Evolutionary conservation across 2,888 invertebrate species (phyloP), one percentile per base, ranked within the genome.

Genomic region (Melieria omissa): DNA sequence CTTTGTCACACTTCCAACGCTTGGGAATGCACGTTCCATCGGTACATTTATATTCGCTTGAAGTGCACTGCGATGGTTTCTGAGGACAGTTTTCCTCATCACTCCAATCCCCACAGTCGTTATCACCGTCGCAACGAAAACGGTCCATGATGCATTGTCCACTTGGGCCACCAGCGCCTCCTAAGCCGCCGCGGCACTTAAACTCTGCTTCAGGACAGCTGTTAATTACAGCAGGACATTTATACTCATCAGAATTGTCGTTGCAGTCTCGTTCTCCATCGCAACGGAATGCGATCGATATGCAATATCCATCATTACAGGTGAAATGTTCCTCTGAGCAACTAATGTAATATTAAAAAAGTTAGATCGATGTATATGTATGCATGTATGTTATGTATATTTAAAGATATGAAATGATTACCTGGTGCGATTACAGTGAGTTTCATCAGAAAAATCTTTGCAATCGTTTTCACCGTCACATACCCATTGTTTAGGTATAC

Each of bases 31-130:
- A 95, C 78, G 92, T 92, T 2, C 93, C 93, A 79, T 91, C 93
- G 70, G 88, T 89, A 80, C 94, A 94, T 82, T 91, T 93, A 83
- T 91, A 94, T 82, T 94, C 93, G 75, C 91, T 92, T 5, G 90
- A 86, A 55, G 90, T 91, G 80, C 94, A 94, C 77, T 89, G 91
- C 0, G 91, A 90, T 0, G 90, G 90, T 76, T 90, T 87, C 80
- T 90, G 89, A 0, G 91, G 91, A 80, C 95, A 95, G 74, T 92
- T 90, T 80, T 93, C 92, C 82, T 95, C 95, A 80, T 95, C 95
- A 68, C 93, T 94, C 92, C 93, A 93, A 82, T 96, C 95, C 0
- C 93, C 94, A 80, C 95, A 95, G 82, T 96, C 95, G 81, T 95
- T 93, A 81, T 95, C 94, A 0, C 93, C 93, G 78, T 96, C 95